Evolutionary conservation across 1,140 invertebrate genomes (phyloP), one percentile per base, ranked within the genome.

Genomic region (Piezodorus guildinii): DNA sequence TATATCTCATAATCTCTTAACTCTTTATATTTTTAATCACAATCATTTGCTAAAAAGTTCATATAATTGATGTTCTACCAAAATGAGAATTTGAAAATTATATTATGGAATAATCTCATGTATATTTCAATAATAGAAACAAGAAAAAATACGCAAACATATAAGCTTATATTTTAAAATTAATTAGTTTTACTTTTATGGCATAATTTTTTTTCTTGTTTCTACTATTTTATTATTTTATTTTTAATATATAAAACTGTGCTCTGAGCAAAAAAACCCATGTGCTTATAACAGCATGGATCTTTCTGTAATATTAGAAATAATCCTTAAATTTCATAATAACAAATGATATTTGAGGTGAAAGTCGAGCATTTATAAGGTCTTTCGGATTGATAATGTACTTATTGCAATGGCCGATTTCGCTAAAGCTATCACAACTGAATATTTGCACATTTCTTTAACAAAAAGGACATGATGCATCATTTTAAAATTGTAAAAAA

Each of bases 201-300:
- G 3, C 27, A 30, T 3, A 30, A 30, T 4, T 4, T 6, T 6
- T 39, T 39, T 39, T 39, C 34, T 39, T 39, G 34, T 39, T 39
- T 39, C 34, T 39, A 39, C 6, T 39, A 10, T 39, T 39, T 5
- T 10, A 39, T 10, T 39, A 10, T 39, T 39, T 30, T 30, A 6
- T 39, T 39, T 10, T 39, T 10, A 8, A 39, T 39, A 39, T 12
- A 10, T 39, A 39, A 39, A 39, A 39, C 34, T 56, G 52, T 23
- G 52, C 52, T 56, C 52, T 23, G 23, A 56, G 52, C 52, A 56
- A 56, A 56, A n/a, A 30, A 56, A 56, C 23, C 52, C 52, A 56
- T 56, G 52, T 56, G 52, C 52, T 56, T 56, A 56, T 56, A 56
- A 56, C 52, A 23, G 52, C 52, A 56, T 56, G 52, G 52, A 23